Evolutionary conservation across 2,797 vertebrate species (phyloP), one percentile per base, ranked within the genome.

Genomic region (Anableps anableps): DNA sequence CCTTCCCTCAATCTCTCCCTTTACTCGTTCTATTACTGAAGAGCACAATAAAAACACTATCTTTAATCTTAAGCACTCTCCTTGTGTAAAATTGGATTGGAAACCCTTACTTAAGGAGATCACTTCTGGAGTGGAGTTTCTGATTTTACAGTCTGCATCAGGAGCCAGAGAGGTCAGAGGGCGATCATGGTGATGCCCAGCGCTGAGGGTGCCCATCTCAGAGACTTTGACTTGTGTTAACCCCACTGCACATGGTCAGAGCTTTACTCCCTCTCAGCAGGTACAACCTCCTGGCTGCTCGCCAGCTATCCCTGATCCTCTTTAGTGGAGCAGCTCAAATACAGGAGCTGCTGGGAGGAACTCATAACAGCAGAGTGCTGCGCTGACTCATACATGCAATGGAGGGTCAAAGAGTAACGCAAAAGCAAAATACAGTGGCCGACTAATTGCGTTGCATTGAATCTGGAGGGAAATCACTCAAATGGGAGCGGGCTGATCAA

Each of bases 401-500:
- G 75, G 74, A 68, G 82, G 92, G 92, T 93, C 91, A 92, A 66
- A 41, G 92, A 87, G 91, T 87, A 68, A 48, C 72, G 77, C n/a
- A 10, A n/a, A 89, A 87, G 83, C 88, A 86, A 93, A 91, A 92
- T 87, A 90, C 83, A 31, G 88, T 85, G 1, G 85, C 82, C 86
- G 62, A 89, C 93, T 94, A 94, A 95, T 94, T 94, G 91, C 77
- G 89, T 85, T 79, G 92, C 92, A 78, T 89, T 75, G 90, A 91
- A 93, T 94, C 94, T 86, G 76, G 92, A 86, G 93, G 94, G 94
- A 94, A 94, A 94, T 94, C 93, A 93, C 89, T 93, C 90, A 93
- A 91, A 94, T 92, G 92, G 92, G 87, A 91, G 88, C 77, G 64
- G 14, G 86, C 89, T 92, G 94, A 93, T 94, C 93, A 93, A 94